Evolutionary conservation across 2,797 vertebrate genomes (phyloP), one percentile per base, ranked within the genome.

Genomic region (Rhinoraja longicauda): DNA sequence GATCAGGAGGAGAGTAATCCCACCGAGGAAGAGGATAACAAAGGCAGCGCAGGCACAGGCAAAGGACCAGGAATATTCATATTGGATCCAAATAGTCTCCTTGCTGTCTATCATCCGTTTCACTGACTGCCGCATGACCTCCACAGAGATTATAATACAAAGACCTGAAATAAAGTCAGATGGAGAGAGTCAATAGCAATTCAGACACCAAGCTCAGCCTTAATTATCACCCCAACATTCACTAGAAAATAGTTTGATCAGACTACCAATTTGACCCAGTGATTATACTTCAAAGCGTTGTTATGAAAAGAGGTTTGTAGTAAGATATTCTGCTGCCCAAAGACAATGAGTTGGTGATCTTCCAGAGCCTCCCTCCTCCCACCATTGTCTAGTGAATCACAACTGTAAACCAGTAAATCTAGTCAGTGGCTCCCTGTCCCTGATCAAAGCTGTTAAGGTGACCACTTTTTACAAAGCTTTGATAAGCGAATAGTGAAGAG

Each of bases 121-220:
- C 94, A 99, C 98, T 0, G 98, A 99, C 94, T 99, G 98, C 10
- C 98, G 97, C 97, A 98, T 98, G 94, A 99, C 98, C 95, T 99
- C 99, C 77, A 99, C 96, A 0, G 98, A 98, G 95, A 99, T 98
- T 93, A 99, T 97, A 93, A 97, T 95, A 92, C 99, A 99, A 81
- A 99, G 96, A 84, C 98, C 99, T 99, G 96, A 3, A 94, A 93
- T 93, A 67, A 4, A 88, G 84, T 3, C 5, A 36, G 6, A 29
- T 5, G 13, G 57, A 36, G 10, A 64, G 62, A 67, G 84, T 88
- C 78, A 45, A 5, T 13, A 45, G 78, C 78, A 45, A 39, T 82
- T 82, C 79, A 26, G 8, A 57, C 24, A 57, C 45, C 17, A 72
- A 72, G 21, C 70, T 21, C 19, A 21, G 21, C 70, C 70, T 72